Evolutionary conservation across 2,888 invertebrate genomes (phyloP), one percentile per base, ranked within the genome.

Genomic region (Eristalis pertinax): DNA sequence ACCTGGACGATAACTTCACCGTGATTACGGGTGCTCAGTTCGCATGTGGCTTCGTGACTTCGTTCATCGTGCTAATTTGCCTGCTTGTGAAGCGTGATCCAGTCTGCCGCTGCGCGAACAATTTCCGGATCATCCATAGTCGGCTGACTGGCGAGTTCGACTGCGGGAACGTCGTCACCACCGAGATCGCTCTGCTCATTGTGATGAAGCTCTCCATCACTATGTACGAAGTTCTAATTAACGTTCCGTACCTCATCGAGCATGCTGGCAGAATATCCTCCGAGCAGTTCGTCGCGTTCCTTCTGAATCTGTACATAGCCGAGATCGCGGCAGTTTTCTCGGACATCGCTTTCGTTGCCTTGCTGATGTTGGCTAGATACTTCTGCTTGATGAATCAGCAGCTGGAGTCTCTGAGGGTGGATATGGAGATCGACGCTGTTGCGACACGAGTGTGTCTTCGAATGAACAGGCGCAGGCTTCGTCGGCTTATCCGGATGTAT

Each of bases 201-300:
- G 76, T 32, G 73, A 62, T 79, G 62, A 92, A 92, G 85, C 24
- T 91, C 26, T 35, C 89, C 4, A 88, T 91, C 19, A 90, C 89
- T 41, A 79, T 89, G 1, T 91, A 92, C 73, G 90, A 91, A 43
- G 73, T 91, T 32, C 64, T 90, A 15, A 89, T 91, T 85, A 91
- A 90, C 81, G 83, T 91, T 13, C 92, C 92, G 11, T 92, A 91
- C 62, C 35, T 92, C 38, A 81, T 84, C 2, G 74, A 89, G 15
- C 84, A 89, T 5, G 90, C 90, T 1, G 58, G 70, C 0, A 84
- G 77, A 3, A 87, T 92, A 64, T 79, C 90, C 11, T 84, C 89
- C 73, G 62, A 72, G 26, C 90, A 89, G 69, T 79, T 91, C 1
- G 24, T 90, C 35, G 90, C 90, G n/a, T 92, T 90, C 73, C 78